Evolutionary conservation across 2,797 vertebrate genomes (phyloP).

Genomic region (Cossypha dichroa): DNA sequence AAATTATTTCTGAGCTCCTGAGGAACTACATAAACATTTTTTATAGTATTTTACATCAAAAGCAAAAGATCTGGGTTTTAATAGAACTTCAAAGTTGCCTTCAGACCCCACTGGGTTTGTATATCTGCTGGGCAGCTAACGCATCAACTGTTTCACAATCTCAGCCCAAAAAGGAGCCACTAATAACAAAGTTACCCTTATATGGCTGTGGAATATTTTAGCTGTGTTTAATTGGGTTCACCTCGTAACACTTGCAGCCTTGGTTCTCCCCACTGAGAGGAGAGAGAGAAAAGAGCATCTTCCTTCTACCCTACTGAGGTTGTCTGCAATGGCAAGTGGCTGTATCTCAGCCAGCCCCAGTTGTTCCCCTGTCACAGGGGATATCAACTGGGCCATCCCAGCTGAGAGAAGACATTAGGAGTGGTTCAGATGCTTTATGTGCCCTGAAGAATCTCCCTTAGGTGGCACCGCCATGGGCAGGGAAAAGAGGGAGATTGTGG

Average conservation of each 20-base stretch:
- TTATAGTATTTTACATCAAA: constrained; percentile 1
- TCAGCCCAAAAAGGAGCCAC: background rate
- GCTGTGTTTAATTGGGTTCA: background rate
- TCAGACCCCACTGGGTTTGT: background rate
- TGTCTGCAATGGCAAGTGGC: background rate
- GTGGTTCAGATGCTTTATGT: background rate
- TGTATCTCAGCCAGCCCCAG: background rate
- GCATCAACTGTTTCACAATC: background rate
- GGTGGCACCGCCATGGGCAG: background rate
- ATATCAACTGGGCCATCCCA: background rate
- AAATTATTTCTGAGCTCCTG: constrained; percentile 52
- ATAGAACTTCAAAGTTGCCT: constrained; percentile 1
- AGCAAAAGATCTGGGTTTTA: background rate
- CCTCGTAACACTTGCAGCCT: background rate
- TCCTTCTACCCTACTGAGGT: background rate
- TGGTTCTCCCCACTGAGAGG: background rate
- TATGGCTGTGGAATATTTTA: background rate
- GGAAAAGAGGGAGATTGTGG: background rate
- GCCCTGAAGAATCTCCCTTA: background rate
- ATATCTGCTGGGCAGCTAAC: background rate
- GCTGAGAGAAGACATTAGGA: background rate
- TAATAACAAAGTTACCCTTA: background rate
- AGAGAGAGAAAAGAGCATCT: background rate
- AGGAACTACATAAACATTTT: constrained; percentile 24
- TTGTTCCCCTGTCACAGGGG: background rate